These are phyloP conservation scores for Micrasema minimum DNA, from an alignment of 1,140 invertebrate species.

Conservation along the genomic window DNA sequence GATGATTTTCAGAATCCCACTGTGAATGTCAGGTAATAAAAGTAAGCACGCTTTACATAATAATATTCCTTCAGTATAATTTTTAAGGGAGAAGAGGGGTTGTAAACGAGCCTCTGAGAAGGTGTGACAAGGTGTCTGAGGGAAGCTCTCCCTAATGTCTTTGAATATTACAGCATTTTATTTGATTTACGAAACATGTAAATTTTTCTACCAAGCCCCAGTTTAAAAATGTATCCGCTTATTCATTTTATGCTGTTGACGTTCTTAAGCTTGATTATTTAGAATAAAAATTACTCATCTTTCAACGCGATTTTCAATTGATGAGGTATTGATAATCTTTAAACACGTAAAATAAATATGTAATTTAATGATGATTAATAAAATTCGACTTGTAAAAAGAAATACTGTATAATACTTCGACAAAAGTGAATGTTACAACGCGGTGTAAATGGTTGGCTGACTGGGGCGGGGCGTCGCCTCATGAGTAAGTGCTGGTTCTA, in stretches of 20 bases:
- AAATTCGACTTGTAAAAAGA: too few relatives aligned
- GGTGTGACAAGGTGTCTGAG: constrained; percentile 18
- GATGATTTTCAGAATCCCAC: constrained; percentile 2
- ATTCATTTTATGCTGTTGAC: not conserved
- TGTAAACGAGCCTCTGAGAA: constrained; percentile 7
- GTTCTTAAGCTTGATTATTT: too few relatives aligned
- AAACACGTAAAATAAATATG: too few relatives aligned
- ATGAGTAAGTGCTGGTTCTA: too few relatives aligned
- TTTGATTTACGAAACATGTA: constrained; percentile 31
- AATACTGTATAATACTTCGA: too few relatives aligned
- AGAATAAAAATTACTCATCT: too few relatives aligned
- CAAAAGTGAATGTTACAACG: too few relatives aligned
- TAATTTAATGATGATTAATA: too few relatives aligned
- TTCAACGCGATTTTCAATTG: too few relatives aligned
- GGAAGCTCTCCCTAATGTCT: constrained; percentile 6
- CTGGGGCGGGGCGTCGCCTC: too few relatives aligned
- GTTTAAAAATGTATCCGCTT: not conserved
- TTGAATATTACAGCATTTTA: constrained; percentile 18
- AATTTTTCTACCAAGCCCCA: constrained; percentile 12
- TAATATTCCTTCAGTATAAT: constrained; percentile 32
- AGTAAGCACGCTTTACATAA: constrained; percentile 32
- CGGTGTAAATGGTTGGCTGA: too few relatives aligned
- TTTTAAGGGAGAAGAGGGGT: not conserved
- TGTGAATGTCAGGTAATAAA: constrained; percentile 19
- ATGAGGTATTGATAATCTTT: too few relatives aligned